Base-by-base conservation (phyloP, 2,888 invertebrate genomes). In the Strigamia maritima region DNA sequence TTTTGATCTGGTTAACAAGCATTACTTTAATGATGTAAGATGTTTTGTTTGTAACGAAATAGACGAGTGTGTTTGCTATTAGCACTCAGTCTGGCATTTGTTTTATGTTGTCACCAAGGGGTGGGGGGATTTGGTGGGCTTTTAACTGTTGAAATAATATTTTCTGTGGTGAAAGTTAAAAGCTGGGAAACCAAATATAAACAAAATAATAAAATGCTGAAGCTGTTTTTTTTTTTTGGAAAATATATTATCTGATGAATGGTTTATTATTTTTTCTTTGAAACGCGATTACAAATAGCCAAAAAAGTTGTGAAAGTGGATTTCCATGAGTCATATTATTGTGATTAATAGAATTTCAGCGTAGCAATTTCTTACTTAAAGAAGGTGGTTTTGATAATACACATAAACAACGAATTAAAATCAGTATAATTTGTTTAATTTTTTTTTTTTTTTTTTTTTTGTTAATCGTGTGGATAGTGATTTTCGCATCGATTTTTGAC, bases 101-200 rank as follows among this genome's bases (percentile, higher is more conserved):
- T 54, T 54, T 54, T 19, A 19, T 19, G 54, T 54, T 54, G 19
- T 54, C 54, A 54, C 19, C 54, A 19, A 35, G 54, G 54, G 54
- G 54, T n/a, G 19, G 54, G 54, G 19, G 54, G 54, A 54, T 54
- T 54, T 54, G 54, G n/a, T n/a, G 44, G 44, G 54, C 54, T 54
- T 54, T 54, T 54, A 54, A 54, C 54, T 54, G 54, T 54, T 54
- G 54, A 54, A 54, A 54, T 54, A 54, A 54, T 54, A 54, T 54
- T 54, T 54, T 54, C 54, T 19, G 54, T 54, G 54, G 54, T 54
- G n/a, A 19, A 35, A 35, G 22, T 8, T 8, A 19, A 54, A 19
- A 54, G 54, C 54, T 54, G 22, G 22, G 22, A 7, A 54, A 6
- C 54, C n/a, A 19, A 54, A n/a, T 19, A 54, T 54, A 54, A 54